Percentiles rank a stretch among this genome's conserved stretches.
phyloP scores from a whole-genome alignment of 2,888 invertebrate genomes.

The Serripes groenlandicus region DNA sequence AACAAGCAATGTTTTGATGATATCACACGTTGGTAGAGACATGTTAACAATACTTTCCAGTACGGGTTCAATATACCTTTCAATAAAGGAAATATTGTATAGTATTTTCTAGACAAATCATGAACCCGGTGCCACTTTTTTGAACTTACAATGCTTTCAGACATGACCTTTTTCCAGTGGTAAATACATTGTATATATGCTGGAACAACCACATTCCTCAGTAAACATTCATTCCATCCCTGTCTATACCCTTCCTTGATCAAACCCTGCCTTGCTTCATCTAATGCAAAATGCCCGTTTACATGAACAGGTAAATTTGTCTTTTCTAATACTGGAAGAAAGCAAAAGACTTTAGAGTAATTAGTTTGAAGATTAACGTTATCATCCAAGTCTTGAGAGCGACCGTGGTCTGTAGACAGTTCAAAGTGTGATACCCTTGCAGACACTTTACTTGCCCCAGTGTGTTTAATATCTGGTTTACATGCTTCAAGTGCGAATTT shows the following conservation, averaged over 20 bases:
- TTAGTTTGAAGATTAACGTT: too few species aligned
- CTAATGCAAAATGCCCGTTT: conserved; percentile 78
- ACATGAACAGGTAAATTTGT: conserved; percentile 74
- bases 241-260: conserved; percentile 46
- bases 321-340: conserved; percentile 74
- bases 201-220: conserved; percentile 16
- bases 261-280: conserved; percentile 68
- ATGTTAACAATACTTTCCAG: conserved; percentile 17
- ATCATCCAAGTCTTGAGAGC: too few species aligned
- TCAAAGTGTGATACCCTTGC: too few species aligned
- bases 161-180: neutral
- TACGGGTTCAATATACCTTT: neutral
- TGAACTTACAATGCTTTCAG: neutral
- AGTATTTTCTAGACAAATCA: neutral
- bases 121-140: neutral
- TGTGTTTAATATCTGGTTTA: too few species aligned
- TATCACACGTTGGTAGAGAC: conserved; percentile 10
- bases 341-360: conserved; percentile 71
- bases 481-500: too few species aligned
- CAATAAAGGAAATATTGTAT: conserved; percentile 13
- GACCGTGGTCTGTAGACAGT: too few species aligned
- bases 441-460: too few species aligned
- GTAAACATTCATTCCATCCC: conserved; percentile 35
- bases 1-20: conserved; percentile 3
- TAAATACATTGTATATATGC: conserved; percentile 10